Evolutionary conservation across 2,888 invertebrate species (phyloP), one percentile per base, ranked within the genome.

Genomic region (Mamestra brassicae): DNA sequence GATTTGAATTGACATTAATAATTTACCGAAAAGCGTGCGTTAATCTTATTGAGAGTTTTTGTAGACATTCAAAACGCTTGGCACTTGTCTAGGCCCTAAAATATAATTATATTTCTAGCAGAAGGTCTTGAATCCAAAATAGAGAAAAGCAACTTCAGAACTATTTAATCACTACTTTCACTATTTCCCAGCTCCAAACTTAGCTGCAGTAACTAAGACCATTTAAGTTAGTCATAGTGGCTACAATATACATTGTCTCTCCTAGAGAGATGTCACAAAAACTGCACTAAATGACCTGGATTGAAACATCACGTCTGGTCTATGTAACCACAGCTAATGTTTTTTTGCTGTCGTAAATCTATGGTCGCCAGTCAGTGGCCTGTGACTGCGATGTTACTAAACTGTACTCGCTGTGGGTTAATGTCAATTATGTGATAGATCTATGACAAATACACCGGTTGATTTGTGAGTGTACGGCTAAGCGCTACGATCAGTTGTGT

Each of bases 371-470:
- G 42, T 81, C 76, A 75, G 42, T 81, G 81, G 81, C 34, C 68
- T 84, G 81, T 81, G 68, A 81, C 81, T 38, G 60, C 10, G 64
- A 17, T 65, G 61, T 84, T 81, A 58, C 68, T 62, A 68, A 60
- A 80, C 63, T 45, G 26, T 26, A n/a, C 13, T n/a, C 36, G 54
- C 26, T 57, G 54, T 74, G 79, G 83, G 83, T 78, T 83, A 69
- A 66, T 73, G 80, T 78, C 72, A 83, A 80, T 83, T 70, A 74
- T 79, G 61, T 70, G 69, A 60, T 67, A 57, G 52, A 67, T 81
- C 47, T 36, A 34, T 11, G 11, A 36, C 2, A 0, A 15, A 38
- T 4, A 13, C 5, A 34, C 1, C 2, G 17, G 17, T 26, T 55
- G 8, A 61, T 61, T 61, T 45, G 60, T 38, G n/a, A 17, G 6